Percentiles rank a stretch among this genome's conserved stretches.
phyloP scores from a whole-genome alignment of 1,140 invertebrate species.

The Apis mellifera region Amel_HAv3.1 CM009931.2:24184501-24185000 shows the following conservation, averaged over 20 bases:
- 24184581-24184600: constrained; percentile 85
- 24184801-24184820: too few relatives aligned
- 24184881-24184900: background rate
- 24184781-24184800: too few relatives aligned
- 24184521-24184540: constrained; percentile 49
- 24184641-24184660: constrained; percentile 92
- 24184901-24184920: constrained; percentile 71
- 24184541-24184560: constrained; percentile 62
- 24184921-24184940: constrained; percentile 75
- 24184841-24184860: too few relatives aligned
- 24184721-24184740: too few relatives aligned
- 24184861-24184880: too few relatives aligned
- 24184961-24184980: constrained; percentile 95
- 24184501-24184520: constrained; percentile 11
- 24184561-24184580: constrained; percentile 74
- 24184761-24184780: too few relatives aligned
- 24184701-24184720: constrained; percentile 49
- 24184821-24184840: too few relatives aligned
- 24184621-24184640: constrained; percentile 88
- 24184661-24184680: constrained; percentile 95
- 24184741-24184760: too few relatives aligned
- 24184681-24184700: constrained; percentile 87
- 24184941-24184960: constrained; percentile 96
- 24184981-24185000: constrained; percentile 94
- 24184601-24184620: constrained; percentile 91